Evolutionary conservation across 2,888 invertebrate species (phyloP), one percentile per base, ranked within the genome.

Genomic region (Camptogramma bilineatum): DNA sequence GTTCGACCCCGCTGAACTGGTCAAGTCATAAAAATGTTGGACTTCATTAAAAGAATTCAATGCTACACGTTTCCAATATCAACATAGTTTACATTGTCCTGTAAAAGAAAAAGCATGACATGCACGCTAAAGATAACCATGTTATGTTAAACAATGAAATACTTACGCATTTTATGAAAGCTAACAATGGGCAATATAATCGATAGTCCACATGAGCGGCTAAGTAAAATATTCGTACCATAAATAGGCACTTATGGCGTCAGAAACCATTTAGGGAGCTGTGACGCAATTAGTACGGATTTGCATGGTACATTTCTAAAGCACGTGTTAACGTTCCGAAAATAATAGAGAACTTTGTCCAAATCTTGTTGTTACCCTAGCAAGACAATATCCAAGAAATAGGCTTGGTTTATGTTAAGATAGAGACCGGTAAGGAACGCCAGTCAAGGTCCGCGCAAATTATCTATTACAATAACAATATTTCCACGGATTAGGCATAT

Each of bases 401-500:
- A 64, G 68, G 68, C 65, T 72, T 66, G 68, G 70, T 65, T 52
- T 57, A 65, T 65, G 68, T 66, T 61, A 66, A 69, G 48, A 60
- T 58, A 68, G 71, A 75, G 69, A 64, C 75, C 74, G 78, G 79
- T 76, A 78, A 82, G 75, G 73, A 80, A 75, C 76, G 74, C 73
- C 55, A 79, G 69, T 81, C 87, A 88, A 89, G 87, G 88, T 82
- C 78, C 77, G 78, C 81, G 73, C 84, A 82, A 81, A 67, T 65
- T 65, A 86, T 80, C 79, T 73, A 70, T 80, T 78, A 80, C 81
- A 85, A 87, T 77, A 79, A 80, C 80, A 80, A 78, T 71, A 86
- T 86, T 90, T 84, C 83, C 86, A 90, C 82, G 84, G 88, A 84
- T 84, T 83, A 85, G 80, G 84, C 81, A 77, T 84, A 79, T 86